phyloP scores from a whole-genome alignment of 2,113 vertebrate genomes.

The Brachypteracias leptosomus region DNA sequence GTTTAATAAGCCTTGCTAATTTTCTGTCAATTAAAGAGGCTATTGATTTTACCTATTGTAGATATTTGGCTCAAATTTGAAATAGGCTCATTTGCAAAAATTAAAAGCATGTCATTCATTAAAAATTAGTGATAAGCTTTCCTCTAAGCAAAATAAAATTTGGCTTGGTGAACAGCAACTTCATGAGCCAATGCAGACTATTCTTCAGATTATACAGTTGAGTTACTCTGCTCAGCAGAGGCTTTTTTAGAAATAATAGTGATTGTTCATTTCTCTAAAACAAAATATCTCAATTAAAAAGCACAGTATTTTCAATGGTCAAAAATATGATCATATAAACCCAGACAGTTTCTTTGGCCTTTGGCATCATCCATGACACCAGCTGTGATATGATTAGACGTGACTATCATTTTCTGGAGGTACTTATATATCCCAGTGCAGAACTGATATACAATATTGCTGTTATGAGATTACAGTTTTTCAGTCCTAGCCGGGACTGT shows the following conservation, averaged over 20 bases:
- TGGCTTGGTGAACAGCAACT: not conserved
- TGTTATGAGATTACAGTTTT: not conserved
- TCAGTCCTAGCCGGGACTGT: not conserved
- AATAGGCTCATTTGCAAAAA: not conserved
- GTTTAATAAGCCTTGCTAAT: not conserved
- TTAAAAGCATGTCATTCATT: not conserved
- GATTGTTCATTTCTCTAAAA: not conserved
- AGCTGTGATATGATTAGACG: not conserved
- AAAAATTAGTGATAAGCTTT: not conserved
- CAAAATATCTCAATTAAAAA: not conserved
- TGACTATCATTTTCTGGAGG: not conserved
- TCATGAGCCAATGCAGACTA: not conserved
- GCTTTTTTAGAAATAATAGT: not conserved
- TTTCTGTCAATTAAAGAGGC: not conserved
- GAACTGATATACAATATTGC: not conserved
- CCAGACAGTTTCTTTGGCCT: not conserved
- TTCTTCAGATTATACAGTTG: not conserved
- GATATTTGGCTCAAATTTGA: not conserved
- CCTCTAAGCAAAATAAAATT: not conserved
- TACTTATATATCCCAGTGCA: not conserved
- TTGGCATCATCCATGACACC: not conserved
- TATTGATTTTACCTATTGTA: not conserved
- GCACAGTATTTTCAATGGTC: not conserved
- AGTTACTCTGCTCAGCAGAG: not conserved
- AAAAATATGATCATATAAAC: not conserved